Percentiles rank a stretch among this genome's conserved stretches.
Conservation (phyloP, 2,113 vertebrate genomes). For the Notechis scutatus region DNA sequence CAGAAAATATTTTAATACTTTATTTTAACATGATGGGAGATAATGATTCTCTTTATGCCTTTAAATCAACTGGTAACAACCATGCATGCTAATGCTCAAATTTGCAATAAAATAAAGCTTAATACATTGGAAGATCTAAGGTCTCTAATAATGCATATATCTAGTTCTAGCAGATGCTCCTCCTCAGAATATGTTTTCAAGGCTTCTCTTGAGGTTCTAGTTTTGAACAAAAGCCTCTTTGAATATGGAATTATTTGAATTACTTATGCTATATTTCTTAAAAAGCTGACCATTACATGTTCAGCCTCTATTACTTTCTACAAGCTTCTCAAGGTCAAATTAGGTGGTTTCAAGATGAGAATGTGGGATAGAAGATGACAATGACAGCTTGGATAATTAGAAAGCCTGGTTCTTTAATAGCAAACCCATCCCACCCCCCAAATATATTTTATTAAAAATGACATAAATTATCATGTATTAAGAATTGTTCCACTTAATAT, state of each 20-base stretch:
- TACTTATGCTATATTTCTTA: background rate
- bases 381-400: constrained; percentile 10
- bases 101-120: background rate
- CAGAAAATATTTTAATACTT: background rate
- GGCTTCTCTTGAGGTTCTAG: background rate
- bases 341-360: background rate
- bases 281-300: background rate
- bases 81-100: background rate
- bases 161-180: background rate
- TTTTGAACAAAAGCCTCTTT: background rate
- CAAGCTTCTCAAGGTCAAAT: background rate
- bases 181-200: background rate
- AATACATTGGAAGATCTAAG: too few species aligned
- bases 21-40: background rate
- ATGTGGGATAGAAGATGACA: background rate
- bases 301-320: background rate
- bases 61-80: background rate
- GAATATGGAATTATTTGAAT: background rate
- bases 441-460: background rate
- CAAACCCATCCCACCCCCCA: background rate
- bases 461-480: background rate
- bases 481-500: background rate
- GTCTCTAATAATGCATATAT: background rate
- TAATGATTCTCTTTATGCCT: background rate
- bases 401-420: background rate